Base-by-base conservation (phyloP, 2,113 vertebrate genomes). In the Vicugna pacos region DNA sequence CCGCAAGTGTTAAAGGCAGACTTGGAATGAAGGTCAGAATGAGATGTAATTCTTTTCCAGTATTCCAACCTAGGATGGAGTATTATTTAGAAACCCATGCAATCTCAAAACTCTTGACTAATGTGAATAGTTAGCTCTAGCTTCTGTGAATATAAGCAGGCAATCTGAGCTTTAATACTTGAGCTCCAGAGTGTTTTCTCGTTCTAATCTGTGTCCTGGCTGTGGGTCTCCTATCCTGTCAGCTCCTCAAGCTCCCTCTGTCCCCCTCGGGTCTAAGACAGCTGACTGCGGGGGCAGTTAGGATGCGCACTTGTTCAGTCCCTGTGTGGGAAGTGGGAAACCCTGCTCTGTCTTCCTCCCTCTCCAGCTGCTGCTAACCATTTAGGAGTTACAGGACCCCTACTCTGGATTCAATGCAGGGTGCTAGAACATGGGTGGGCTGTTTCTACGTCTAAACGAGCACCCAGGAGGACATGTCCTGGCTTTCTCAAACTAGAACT, bases 111-210 rank as follows among this genome's bases (percentile, higher is more conserved):
- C 46, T 84, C 32, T 69, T 67, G 91, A 54, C 24, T 22, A 58
- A 42, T 58, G 4, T 32, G 38, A 42, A 42, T 42, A 42, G 38
- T 42, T 42, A 42, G 38, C 38, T 42, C 38, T 42, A 42, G 50
- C 73, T 95, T 87, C 64, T 48, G 69, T 16, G 26, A 32, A 17
- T 42, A 73, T 69, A 80, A 82, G n/a, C 15, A 56, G 54, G 32
- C 46, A 42, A 80, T 58, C 16, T 46, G 54, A 54, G 70, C n/a
- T 85, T 96, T 76, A 46, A n/a, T 38, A 84, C 77, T 92, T 92
- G 83, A 70, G 77, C 60, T 38, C 35, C 19, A 65, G 62, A 87
- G 20, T 50, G 13, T 86, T 42, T 28, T 87, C 28, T 86, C 54
- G 30, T 90, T 48, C n/a, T 38, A 75, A 86, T 1, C 22, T 85